Evolutionary conservation across 2,888 invertebrate species (phyloP), one percentile per base, ranked within the genome.

Genomic region (Junonia oenone): DNA sequence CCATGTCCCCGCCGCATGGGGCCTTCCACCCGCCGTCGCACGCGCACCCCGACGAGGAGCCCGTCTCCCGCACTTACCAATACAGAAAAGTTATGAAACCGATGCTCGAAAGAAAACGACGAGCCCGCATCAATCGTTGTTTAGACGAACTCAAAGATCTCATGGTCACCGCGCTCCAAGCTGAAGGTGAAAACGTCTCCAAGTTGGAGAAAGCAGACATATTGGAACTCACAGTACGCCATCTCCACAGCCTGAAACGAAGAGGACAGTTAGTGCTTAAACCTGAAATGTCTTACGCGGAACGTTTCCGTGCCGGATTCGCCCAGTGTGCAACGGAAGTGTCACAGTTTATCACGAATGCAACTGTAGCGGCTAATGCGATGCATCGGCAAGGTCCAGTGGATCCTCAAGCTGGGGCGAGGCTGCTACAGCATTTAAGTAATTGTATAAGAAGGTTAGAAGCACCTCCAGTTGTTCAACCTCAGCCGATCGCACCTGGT

Each of bases 1-100:
- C 78, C 73, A 84, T 88, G 88, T 88, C 89, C 75, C 89, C 89
- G 68, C 68, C 83, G 73, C 88, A 85, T 78, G 90, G 90, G 81
- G 86, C 85, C 61, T 91, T 81, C 83, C 91, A 77, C 71, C 90
- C 79, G 68, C 91, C 78, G 73, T 85, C 81, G 66, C 81, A 80
- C 73, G 68, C 72, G 58, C 81, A 81, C 49, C 81, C 83, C 14
- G 90, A 90, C 65, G 90, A 90, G 60, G 90, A 90, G 65, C 94
- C 94, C 55, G 95, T 96, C 81, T 97, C 97, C 63, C 92, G 97
- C 76, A 97, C 97, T 64, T 97, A 97, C 81, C 97, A 97, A 77
- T 97, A 97, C 90, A 92, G 97, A 80, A 97, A 96, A 92, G 96
- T 97, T 65, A 97, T 96, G 96, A 97, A 97, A 81, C 97, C 97